A percentile compares a stretch with the other conserved stretches of the same genome.
phyloP scores from a whole-genome alignment of 2,888 invertebrate species.

The Caprella mutica region DNA sequence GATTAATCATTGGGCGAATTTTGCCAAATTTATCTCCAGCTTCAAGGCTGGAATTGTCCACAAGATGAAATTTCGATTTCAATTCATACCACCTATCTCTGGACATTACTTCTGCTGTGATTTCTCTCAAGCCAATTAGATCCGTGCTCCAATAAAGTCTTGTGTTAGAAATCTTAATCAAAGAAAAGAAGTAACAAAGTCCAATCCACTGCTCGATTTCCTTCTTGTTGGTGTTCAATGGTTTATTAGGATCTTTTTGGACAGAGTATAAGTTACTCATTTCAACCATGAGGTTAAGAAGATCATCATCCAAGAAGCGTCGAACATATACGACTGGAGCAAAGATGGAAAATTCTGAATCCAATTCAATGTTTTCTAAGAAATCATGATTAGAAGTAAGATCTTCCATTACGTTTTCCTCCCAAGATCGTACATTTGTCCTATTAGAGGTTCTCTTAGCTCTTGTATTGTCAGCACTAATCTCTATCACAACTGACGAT shows the following conservation, averaged over 20 bases:
- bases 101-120: neutral
- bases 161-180: conserved; percentile 1
- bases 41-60: conserved; percentile 1
- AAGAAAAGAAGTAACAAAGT: conserved; percentile 7
- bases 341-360: no score
- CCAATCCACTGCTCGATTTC: conserved; percentile 16
- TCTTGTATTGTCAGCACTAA: no score
- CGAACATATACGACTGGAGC: conserved; percentile 5
- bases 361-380: no score
- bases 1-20: neutral
- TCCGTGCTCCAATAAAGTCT: neutral
- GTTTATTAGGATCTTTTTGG: conserved; percentile 11
- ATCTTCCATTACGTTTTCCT: no score
- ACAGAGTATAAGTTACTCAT: conserved; percentile 6
- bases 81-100: neutral
- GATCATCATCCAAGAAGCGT: conserved; percentile 4
- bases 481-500: no score
- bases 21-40: neutral
- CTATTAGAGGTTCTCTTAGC: no score
- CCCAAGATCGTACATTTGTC: no score
- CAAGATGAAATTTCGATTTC: neutral
- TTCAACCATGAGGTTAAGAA: neutral
- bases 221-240: neutral
- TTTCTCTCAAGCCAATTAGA: neutral
- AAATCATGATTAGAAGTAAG: no score